phyloP scores from a whole-genome alignment of 1,140 invertebrate species.

The Orchesella cincta region DNA sequence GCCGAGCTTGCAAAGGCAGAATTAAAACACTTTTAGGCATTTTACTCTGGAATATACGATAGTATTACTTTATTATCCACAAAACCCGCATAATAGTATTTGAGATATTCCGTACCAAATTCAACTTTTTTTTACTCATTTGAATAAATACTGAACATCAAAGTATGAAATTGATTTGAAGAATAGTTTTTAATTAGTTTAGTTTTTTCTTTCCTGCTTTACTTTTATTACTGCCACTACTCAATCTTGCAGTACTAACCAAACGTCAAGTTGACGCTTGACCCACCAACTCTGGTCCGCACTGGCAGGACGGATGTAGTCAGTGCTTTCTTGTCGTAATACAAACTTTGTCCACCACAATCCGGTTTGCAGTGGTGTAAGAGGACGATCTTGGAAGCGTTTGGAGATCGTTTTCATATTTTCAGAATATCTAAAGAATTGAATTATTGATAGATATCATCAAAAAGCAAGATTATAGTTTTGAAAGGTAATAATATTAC shows the following conservation, averaged over 20 bases:
- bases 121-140: too few relatives aligned
- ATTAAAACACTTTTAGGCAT: too few relatives aligned
- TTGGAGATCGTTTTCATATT: not conserved
- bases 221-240: not conserved
- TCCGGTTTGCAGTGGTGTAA: slow-evolving; percentile 48
- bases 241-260: not conserved
- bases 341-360: slow-evolving; percentile 62
- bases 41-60: too few relatives aligned
- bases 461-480: not conserved
- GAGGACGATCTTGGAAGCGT: slow-evolving; percentile 60
- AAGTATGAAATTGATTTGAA: not conserved
- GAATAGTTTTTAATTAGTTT: not conserved
- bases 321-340: slow-evolving; percentile 56
- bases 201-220: not conserved
- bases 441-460: not conserved
- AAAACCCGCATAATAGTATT: too few relatives aligned
- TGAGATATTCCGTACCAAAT: too few relatives aligned
- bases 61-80: too few relatives aligned
- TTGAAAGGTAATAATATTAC: not conserved
- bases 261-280: not conserved
- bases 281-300: not conserved
- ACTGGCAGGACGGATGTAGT: not conserved
- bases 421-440: slow-evolving; percentile 15
- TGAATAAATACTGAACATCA: not conserved
- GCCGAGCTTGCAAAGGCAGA: too few relatives aligned